A percentile compares a stretch with the other conserved stretches of the same genome.
These are phyloP conservation scores for Himalopsyche tibetana DNA, from an alignment of 2,888 invertebrate species.

Conservation along the genomic window DNA sequence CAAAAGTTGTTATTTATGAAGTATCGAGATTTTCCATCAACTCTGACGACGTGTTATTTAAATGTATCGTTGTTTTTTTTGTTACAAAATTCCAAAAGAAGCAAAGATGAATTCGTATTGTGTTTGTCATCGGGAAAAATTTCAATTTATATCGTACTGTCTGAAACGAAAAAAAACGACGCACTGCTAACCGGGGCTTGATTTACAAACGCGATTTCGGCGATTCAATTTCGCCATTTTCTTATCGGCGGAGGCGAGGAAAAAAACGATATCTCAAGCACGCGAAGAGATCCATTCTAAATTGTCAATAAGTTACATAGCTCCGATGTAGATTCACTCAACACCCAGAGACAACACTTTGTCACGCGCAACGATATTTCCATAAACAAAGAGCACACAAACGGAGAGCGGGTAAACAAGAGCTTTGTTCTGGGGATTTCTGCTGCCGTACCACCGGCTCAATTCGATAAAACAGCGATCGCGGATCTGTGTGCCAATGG, in stretches of 20 bases:
- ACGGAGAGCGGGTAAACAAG: constrained; percentile 23
- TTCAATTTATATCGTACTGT: neutral
- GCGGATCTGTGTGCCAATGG: neutral
- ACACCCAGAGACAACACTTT: constrained; percentile 41
- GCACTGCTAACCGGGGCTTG: neutral
- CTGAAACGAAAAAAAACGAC: neutral
- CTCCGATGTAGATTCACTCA: constrained; percentile 30
- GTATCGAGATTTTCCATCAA: too few species aligned
- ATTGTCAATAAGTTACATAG: constrained; percentile 34
- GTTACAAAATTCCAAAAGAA: too few species aligned
- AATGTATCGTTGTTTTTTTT: too few species aligned
- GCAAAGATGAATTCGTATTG: too few species aligned
- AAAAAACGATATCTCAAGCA: constrained; percentile 7
- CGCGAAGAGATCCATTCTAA: constrained; percentile 27
- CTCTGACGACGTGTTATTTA: too few species aligned
- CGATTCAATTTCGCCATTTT: neutral
- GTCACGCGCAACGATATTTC: constrained; percentile 36
- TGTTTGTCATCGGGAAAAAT: neutral
- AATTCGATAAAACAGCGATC: constrained; percentile 8
- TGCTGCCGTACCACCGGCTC: constrained; percentile 4
- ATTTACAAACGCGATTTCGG: constrained; percentile 11
- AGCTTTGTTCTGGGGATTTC: constrained; percentile 3
- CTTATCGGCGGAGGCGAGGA: neutral
- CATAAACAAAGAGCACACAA: constrained; percentile 38
- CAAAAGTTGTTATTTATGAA: too few species aligned